Percentiles rank a stretch among this genome's conserved stretches.
phyloP scores from a whole-genome alignment of 2,888 invertebrate species.

The Minunthozetes semirufus region DNA sequence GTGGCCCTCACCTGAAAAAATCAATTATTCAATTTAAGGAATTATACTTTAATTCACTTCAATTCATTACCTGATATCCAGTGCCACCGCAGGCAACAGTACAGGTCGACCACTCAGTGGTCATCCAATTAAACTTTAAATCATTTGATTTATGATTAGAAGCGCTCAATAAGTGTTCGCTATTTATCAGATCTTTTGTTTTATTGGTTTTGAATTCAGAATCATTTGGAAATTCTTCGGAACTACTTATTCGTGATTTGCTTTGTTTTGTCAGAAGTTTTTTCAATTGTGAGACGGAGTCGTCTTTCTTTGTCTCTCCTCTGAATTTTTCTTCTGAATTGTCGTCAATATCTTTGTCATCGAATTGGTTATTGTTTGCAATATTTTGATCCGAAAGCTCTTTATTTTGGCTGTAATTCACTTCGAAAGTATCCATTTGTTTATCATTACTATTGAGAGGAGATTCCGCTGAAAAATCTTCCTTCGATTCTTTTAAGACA shows the following conservation, averaged over 20 bases:
- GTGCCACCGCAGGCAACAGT: conserved; percentile 72
- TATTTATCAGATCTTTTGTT: conserved; percentile 46
- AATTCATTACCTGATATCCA: conserved; percentile 56
- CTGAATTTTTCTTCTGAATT: conserved; percentile 1
- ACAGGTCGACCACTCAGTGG: conserved; percentile 78
- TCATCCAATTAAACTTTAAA: conserved; percentile 67
- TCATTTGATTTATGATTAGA: conserved; percentile 50
- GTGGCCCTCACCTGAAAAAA: conserved; percentile 58
- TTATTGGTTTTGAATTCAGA: conserved; percentile 33
- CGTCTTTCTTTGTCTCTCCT: not conserved
- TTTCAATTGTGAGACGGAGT: not conserved
- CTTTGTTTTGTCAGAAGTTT: conserved; percentile 2
- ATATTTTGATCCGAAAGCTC: not conserved
- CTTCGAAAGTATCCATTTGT: conserved; percentile 14
- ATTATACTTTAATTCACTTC: not conserved
- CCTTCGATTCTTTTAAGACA: not conserved
- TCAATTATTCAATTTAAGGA: conserved; percentile 36
- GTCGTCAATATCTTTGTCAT: not conserved
- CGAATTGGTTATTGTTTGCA: not conserved
- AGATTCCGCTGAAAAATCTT: conserved; percentile 21
- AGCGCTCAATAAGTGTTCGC: conserved; percentile 45
- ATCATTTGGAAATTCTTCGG: not conserved
- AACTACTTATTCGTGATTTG: not conserved
- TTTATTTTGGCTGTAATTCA: not conserved
- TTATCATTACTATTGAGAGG: not conserved